Evolutionary conservation across 2,113 vertebrate genomes (phyloP), one percentile per base, ranked within the genome.

Genomic region (Melanocharis versteri): DNA sequence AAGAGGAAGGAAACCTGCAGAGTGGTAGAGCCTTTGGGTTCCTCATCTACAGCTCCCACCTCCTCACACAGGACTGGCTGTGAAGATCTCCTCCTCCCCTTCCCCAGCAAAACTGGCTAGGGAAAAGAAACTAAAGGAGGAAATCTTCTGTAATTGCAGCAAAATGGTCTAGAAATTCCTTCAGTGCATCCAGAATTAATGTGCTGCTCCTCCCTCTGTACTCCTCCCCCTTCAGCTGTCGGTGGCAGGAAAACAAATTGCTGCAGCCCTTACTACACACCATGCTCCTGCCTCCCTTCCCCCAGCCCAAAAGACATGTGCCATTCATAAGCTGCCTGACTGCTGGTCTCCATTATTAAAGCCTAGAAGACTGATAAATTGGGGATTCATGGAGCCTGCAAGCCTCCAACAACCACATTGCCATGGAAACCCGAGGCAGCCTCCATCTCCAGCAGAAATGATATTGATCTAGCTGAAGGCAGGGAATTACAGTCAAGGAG

Each of bases 361-460:
- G 91, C 97, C 95, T 95, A 90, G 80, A 97, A 97, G 95, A 83
- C 96, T 97, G 97, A 97, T 97, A 98, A 97, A 98, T 95, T 97
- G 96, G 95, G 94, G 95, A 97, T 97, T 97, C 96, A 90, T 94
- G 83, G 96, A 96, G 97, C 96, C 94, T 96, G 96, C 93, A 83
- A 95, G 81, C 93, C 96, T 97, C 96, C 96, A 97, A 87, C 95
- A 97, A 96, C 94, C 88, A 89, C 64, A 97, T 98, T 98, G 97
- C 97, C 97, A 98, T 98, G 97, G 98, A 98, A 98, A 98, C 97
- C 94, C 93, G 91, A 96, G 71, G 95, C 91, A 95, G 95, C 79
- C 97, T 97, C 93, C 93, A 85, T 95, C 97, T 97, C 95, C 87
- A 90, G 78, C 89, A 88, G 89, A 96, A 80, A 89, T 77, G 58